These are phyloP conservation scores for Aphelenchoides avenae DNA, from an alignment of 1,140 invertebrate species.

Conservation along the genomic window DNA sequence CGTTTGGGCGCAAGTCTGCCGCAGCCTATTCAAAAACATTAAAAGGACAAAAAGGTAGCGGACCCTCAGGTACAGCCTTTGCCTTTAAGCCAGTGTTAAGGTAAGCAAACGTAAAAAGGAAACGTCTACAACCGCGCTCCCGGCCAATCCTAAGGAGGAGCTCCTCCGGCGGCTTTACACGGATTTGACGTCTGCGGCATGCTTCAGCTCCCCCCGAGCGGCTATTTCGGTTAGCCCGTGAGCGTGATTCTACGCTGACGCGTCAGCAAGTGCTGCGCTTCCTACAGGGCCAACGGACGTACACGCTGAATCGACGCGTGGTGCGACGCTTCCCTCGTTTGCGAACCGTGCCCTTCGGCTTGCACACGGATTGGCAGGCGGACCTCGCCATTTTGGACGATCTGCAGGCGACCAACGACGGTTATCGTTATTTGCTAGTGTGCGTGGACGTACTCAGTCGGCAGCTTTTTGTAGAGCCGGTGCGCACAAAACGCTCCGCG, in stretches of 20 bases:
- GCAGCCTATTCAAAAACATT: too few species aligned
- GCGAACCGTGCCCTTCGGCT: too few species aligned
- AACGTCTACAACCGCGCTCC: too few species aligned
- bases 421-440: conserved; percentile 29
- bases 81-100: conserved; percentile 1
- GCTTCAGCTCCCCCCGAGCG: background rate
- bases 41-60: too few species aligned
- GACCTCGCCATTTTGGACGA: conserved; percentile 25
- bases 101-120: too few species aligned
- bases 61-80: background rate
- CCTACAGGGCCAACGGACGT: background rate
- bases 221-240: background rate
- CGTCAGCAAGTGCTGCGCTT: too few species aligned
- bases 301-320: conserved; percentile 4
- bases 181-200: conserved; percentile 5
- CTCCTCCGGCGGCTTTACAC: too few species aligned
- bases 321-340: too few species aligned
- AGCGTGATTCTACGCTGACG: conserved; percentile 5
- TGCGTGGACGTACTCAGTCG: conserved; percentile 32
- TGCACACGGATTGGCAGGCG: too few species aligned
- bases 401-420: conserved; percentile 13
- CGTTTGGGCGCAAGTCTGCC: too few species aligned
- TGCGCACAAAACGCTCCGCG: conserved; percentile 15
- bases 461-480: conserved; percentile 31
- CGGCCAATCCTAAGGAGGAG: too few species aligned